Percentiles rank a stretch among this genome's conserved stretches.
Evolutionary conservation across 1,140 invertebrate genomes (phyloP).

Genomic region (Cotesia chilonis): DNA sequence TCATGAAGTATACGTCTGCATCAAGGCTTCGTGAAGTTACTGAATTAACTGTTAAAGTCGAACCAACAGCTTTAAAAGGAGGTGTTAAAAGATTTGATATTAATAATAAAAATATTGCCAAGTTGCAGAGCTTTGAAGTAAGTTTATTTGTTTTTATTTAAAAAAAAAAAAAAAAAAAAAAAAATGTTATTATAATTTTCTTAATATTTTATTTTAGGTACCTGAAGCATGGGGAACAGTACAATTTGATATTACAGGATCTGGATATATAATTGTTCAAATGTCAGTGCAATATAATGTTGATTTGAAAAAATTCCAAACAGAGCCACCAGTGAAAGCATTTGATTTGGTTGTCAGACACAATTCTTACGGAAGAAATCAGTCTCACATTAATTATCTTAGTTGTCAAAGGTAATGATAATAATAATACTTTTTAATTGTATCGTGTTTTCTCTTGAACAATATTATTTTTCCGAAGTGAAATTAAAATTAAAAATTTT

Average conservation of each 20-base stretch:
- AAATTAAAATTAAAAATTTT: neutral
- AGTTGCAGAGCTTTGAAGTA: conserved; percentile 79
- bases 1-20: conserved; percentile 89
- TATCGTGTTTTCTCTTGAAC: no score
- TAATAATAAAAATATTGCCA: conserved; percentile 78
- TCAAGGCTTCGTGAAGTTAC: conserved; percentile 89
- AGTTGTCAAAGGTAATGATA: conserved; percentile 80
- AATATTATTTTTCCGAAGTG: no score
- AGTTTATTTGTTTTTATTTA: conserved; percentile 36
- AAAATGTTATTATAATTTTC: conserved; percentile 24
- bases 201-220: conserved; percentile 68
- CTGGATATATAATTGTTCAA: conserved; percentile 90
- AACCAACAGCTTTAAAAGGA: conserved; percentile 83
- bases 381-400: conserved; percentile 87
- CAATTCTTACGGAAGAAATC: conserved; percentile 88
- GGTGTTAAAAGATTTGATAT: conserved; percentile 74
- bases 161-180: conserved; percentile 25
- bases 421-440: conserved; percentile 19
- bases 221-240: conserved; percentile 93
- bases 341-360: conserved; percentile 78
- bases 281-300: conserved; percentile 96
- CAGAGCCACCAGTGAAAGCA: conserved; percentile 79
- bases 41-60: conserved; percentile 79
- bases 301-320: conserved; percentile 86
- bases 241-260: conserved; percentile 87